Evolutionary conservation across 2,797 vertebrate genomes (phyloP).

Genomic region (Coccyzus lansbergi): DNA sequence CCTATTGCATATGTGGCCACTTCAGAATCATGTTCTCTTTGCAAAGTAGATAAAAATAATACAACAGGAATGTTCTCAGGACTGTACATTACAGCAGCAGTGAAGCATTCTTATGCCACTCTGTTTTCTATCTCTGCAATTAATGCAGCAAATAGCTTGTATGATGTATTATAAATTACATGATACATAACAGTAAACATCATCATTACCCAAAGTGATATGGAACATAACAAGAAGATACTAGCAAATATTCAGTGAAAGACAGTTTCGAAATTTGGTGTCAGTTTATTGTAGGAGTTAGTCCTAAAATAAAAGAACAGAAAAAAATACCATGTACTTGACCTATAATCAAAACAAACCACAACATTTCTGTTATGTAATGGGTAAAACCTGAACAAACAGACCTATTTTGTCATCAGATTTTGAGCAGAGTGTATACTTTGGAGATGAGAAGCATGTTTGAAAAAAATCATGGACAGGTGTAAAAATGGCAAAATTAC

Average conservation of each 20-base stretch:
- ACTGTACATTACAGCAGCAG: background rate
- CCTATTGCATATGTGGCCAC: background rate
- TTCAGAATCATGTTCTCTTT: background rate
- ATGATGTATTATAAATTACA: slow-evolving; percentile 9
- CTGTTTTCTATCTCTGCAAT: background rate
- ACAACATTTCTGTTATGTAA: background rate
- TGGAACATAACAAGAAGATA: slow-evolving; percentile 7
- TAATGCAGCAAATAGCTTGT: slow-evolving; percentile 12
- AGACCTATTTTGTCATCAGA: background rate
- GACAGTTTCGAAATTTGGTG: background rate
- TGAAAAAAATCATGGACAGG: background rate
- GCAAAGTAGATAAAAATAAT: background rate
- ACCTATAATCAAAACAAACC: background rate
- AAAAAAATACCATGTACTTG: background rate
- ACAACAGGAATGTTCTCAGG: background rate
- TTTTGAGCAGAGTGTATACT: background rate
- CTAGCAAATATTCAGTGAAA: background rate
- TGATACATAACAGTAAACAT: background rate
- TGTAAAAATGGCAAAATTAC: background rate
- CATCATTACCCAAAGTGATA: background rate
- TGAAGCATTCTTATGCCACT: background rate
- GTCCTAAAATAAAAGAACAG: background rate
- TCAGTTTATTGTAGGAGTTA: background rate
- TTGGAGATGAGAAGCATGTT: background rate
- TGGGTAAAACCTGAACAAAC: background rate